Conservation (phyloP, 1,140 invertebrate genomes). For the Globodera ellingtonae region DNA sequence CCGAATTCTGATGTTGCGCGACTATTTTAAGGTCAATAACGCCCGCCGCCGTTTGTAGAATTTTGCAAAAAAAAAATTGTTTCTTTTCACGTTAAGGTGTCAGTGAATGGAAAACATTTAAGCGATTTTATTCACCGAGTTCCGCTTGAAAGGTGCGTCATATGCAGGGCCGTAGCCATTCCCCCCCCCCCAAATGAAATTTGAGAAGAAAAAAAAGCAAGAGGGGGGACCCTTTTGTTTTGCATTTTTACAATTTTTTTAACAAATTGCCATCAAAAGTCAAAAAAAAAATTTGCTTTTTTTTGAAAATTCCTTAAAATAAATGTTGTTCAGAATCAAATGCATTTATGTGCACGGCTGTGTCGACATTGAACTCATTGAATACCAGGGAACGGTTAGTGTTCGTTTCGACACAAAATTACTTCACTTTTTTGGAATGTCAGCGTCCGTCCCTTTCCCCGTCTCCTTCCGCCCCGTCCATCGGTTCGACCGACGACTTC, state of each 20-base stretch:
- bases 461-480: slow-evolving; percentile 24
- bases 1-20: slow-evolving; percentile 42
- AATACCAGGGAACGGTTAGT: slow-evolving; percentile 50
- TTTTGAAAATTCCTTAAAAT: too few relatives aligned
- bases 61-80: slow-evolving; percentile 28
- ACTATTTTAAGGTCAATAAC: slow-evolving; percentile 49
- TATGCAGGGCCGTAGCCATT: too few relatives aligned
- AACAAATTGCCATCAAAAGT: too few relatives aligned
- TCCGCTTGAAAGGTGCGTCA: slow-evolving; percentile 24
- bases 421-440: background rate
- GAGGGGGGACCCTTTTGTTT: too few relatives aligned
- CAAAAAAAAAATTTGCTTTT: too few relatives aligned
- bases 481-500: background rate
- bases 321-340: slow-evolving; percentile 14
- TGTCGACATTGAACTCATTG: slow-evolving; percentile 41
- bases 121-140: slow-evolving; percentile 50
- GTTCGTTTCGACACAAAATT: background rate
- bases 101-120: slow-evolving; percentile 47
- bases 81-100: slow-evolving; percentile 31
- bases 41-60: background rate
- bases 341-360: slow-evolving; percentile 43
- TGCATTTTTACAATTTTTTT: too few relatives aligned
- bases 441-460: slow-evolving; percentile 9
- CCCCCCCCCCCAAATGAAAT: too few relatives aligned
- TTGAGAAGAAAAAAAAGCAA: too few relatives aligned